Percentiles rank a stretch among this genome's conserved stretches.
phyloP scores from a whole-genome alignment of 2,113 vertebrate genomes.

The Glaucomys volans region DNA sequence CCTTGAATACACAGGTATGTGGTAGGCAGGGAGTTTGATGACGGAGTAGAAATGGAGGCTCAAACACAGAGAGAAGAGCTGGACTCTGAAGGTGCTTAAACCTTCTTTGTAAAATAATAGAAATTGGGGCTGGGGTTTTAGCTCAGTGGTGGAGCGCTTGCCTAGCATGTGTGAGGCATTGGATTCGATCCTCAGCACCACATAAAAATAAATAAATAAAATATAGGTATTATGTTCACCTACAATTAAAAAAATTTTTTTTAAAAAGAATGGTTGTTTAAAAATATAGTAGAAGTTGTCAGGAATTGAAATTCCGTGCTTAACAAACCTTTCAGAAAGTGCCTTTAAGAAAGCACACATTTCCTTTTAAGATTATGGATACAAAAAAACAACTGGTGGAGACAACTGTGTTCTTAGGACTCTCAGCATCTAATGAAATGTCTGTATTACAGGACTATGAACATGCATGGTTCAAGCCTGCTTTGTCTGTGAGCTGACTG shows the following conservation, averaged over 20 bases:
- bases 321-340: not conserved
- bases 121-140: not conserved
- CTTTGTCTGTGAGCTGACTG: not conserved
- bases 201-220: too few species aligned
- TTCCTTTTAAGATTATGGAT: constrained; percentile 6
- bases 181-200: too few species aligned
- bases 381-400: not conserved
- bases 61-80: not conserved
- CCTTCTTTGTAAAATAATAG: not conserved
- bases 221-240: too few species aligned
- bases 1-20: not conserved
- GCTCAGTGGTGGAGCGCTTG: too few species aligned
- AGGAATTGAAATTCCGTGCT: not conserved
- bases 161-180: too few species aligned
- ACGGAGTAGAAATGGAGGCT: not conserved
- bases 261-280: too few species aligned
- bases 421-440: not conserved
- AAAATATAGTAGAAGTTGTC: not conserved
- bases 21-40: not conserved
- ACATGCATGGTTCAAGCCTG: not conserved
- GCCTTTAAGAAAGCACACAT: not conserved
- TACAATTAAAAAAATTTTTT: too few species aligned
- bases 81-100: not conserved
- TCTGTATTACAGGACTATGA: not conserved
- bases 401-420: not conserved